A percentile compares a stretch with the other conserved stretches of the same genome.
These are phyloP conservation scores for Drosophila baimaii DNA, from an alignment of 1,140 invertebrate species.

Conservation along the genomic window DNA sequence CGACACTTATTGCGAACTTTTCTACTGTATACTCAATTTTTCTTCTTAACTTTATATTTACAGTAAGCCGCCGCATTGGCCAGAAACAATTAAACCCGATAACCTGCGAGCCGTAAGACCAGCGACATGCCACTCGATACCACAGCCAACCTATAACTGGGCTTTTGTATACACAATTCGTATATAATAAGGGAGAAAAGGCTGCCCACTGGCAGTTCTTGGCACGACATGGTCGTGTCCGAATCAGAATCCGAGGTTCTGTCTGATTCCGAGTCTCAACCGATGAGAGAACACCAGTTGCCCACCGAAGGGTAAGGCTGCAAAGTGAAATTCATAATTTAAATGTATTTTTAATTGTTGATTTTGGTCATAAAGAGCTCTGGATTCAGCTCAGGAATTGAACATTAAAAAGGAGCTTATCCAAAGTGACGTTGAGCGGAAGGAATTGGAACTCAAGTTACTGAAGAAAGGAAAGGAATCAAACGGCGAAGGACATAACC, in stretches of 20 bases:
- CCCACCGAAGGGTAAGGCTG: slow-evolving; percentile 21
- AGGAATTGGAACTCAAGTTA: neutral
- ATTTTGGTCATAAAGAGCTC: neutral
- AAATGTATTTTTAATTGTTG: neutral
- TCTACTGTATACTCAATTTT: slow-evolving; percentile 3
- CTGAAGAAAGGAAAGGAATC: neutral
- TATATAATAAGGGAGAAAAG: slow-evolving; percentile 11
- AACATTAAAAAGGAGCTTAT: neutral
- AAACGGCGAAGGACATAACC: neutral
- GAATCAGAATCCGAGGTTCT: slow-evolving; percentile 26
- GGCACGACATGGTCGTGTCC: slow-evolving; percentile 48
- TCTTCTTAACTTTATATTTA: slow-evolving; percentile 20
- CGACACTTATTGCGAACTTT: no score
- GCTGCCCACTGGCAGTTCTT: slow-evolving; percentile 34
- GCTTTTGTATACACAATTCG: slow-evolving; percentile 25
- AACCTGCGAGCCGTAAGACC: slow-evolving; percentile 2
- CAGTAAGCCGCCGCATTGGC: slow-evolving; percentile 2
- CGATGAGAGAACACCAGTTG: slow-evolving; percentile 22
- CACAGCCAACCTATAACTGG: slow-evolving; percentile 4
- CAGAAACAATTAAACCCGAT: neutral
- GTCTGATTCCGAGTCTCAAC: slow-evolving; percentile 13
- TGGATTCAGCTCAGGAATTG: neutral
- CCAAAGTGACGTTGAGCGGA: neutral
- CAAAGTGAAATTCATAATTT: neutral
- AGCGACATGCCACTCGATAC: slow-evolving; percentile 10